A percentile compares a stretch with the other conserved stretches of the same genome.
These are phyloP conservation scores for Liasis olivaceus DNA, from an alignment of 2,797 vertebrate species.

Conservation along the genomic window DNA sequence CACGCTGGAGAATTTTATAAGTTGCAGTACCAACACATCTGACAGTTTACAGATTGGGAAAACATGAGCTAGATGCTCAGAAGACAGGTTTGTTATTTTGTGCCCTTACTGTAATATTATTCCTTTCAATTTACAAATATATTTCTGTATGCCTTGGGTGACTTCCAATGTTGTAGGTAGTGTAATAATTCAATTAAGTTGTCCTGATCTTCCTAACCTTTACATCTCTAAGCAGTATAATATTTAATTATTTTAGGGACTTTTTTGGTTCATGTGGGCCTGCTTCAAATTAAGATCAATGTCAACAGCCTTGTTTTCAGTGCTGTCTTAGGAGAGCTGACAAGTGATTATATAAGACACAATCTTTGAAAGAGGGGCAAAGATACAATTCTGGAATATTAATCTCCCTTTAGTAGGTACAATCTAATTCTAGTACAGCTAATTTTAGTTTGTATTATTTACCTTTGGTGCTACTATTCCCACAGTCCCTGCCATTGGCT, in stretches of 20 bases:
- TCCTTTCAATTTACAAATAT: background rate
- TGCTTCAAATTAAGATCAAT: background rate
- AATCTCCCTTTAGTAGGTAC: background rate
- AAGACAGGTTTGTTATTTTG: background rate
- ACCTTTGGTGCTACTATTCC: background rate
- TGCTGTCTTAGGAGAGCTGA: background rate
- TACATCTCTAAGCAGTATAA: background rate
- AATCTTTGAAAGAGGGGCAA: background rate
- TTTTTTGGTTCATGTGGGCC: background rate
- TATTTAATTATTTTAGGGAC: too few species aligned
- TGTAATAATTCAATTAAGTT: background rate
- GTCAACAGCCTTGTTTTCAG: background rate
- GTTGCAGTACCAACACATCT: background rate
- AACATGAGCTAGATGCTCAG: background rate
- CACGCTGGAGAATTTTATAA: background rate
- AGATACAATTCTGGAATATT: background rate
- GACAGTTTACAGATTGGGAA: background rate
- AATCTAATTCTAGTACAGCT: background rate
- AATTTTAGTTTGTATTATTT: background rate
- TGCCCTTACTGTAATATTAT: background rate
- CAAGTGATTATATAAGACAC: background rate
- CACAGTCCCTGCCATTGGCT: background rate
- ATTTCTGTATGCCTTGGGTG: background rate
- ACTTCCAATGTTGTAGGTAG: background rate
- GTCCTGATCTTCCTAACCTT: background rate